phyloP scores from a whole-genome alignment of 2,888 invertebrate genomes.

The Sinopyrophorus schimmeli region DNA sequence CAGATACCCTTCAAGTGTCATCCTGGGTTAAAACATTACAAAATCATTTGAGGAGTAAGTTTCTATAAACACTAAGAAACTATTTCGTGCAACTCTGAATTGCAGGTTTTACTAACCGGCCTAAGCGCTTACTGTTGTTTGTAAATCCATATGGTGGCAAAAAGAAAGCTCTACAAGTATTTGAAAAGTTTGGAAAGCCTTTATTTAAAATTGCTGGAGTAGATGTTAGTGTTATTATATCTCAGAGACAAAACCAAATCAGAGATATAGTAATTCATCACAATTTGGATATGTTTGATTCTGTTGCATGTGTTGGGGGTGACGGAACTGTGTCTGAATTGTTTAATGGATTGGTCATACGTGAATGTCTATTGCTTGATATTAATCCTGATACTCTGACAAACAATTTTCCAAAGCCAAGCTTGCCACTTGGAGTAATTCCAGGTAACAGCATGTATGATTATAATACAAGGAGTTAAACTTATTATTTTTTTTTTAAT shows the following conservation, averaged over 20 bases:
- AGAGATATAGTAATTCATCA: slow-evolving; percentile 66
- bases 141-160: slow-evolving; percentile 86
- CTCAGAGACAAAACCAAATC: slow-evolving; percentile 77
- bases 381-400: slow-evolving; percentile 60
- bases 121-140: slow-evolving; percentile 74
- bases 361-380: slow-evolving; percentile 59
- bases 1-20: slow-evolving; percentile 63
- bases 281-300: slow-evolving; percentile 65
- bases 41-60: slow-evolving; percentile 59
- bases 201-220: slow-evolving; percentile 67
- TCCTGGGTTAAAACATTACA: slow-evolving; percentile 66
- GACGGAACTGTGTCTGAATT: slow-evolving; percentile 86
- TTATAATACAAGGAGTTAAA: no score
- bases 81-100: slow-evolving; percentile 20
- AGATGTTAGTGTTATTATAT: slow-evolving; percentile 67
- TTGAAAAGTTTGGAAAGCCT: slow-evolving; percentile 72
- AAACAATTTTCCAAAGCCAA: slow-evolving; percentile 57
- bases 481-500: no score
- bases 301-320: slow-evolving; percentile 80
- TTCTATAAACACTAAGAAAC: slow-evolving; percentile 1
- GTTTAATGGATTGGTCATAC: slow-evolving; percentile 70
- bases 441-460: slow-evolving; percentile 57
- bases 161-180: slow-evolving; percentile 71
- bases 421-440: slow-evolving; percentile 64
- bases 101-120: slow-evolving; percentile 62